Evolutionary conservation across 2,888 invertebrate species (phyloP).

Genomic region (Drosophila anomelani): DNA sequence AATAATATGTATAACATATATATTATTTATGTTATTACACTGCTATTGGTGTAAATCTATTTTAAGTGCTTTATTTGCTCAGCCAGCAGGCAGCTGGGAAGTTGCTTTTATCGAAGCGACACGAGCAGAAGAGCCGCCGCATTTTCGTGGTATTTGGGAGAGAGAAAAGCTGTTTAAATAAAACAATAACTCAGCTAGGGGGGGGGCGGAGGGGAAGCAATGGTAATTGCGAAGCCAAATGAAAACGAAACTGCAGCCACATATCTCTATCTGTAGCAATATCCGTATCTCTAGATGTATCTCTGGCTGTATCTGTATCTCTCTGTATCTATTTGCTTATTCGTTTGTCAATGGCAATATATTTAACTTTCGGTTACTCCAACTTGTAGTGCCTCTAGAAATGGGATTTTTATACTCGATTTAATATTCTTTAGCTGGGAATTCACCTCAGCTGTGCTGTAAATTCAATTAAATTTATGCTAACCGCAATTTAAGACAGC

Average conservation of each 20-base stretch:
- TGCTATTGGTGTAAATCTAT: slow-evolving; percentile 17
- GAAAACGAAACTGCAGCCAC: slow-evolving; percentile 39
- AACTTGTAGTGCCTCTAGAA: neutral
- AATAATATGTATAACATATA: neutral
- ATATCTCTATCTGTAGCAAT: neutral
- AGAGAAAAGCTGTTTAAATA: slow-evolving; percentile 46
- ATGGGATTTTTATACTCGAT: slow-evolving; percentile 4
- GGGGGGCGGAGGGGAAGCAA: neutral
- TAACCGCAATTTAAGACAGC: slow-evolving; percentile 20
- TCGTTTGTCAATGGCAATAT: slow-evolving; percentile 7
- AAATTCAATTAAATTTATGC: slow-evolving; percentile 17
- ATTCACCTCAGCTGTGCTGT: neutral
- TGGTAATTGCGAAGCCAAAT: slow-evolving; percentile 22
- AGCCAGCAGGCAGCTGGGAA: slow-evolving; percentile 3
- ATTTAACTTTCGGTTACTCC: neutral
- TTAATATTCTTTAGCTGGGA: slow-evolving; percentile 3
- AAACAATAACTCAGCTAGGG: slow-evolving; percentile 23
- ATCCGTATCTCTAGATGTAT: neutral
- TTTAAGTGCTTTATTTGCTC: slow-evolving; percentile 15
- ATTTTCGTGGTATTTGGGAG: slow-evolving; percentile 12
- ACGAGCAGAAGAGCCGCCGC: slow-evolving; percentile 8
- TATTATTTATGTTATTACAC: neutral
- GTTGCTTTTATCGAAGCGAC: slow-evolving; percentile 20
- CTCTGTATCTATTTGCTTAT: slow-evolving; percentile 24
- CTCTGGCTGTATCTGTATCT: slow-evolving; percentile 1